These are phyloP conservation scores for Drosophila jambulina DNA, from an alignment of 1,140 invertebrate genomes.

Conservation along the genomic window DNA sequence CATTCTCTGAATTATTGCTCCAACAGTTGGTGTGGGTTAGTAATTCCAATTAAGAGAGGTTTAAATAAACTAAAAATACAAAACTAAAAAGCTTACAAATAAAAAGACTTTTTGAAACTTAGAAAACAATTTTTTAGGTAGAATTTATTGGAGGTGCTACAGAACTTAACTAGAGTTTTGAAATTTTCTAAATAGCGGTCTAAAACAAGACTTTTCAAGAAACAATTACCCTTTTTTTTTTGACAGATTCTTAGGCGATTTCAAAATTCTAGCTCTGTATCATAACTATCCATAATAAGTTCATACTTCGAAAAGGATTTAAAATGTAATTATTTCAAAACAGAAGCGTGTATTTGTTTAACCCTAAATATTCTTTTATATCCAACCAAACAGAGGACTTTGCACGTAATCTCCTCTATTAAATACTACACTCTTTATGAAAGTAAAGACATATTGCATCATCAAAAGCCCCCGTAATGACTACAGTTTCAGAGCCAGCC, in stretches of 20 bases:
- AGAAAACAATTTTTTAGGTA: not conserved
- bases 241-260: no score
- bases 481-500: not conserved
- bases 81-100: not conserved
- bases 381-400: fast-evolving
- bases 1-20: slow-evolving; percentile 19
- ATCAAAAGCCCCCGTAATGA: not conserved
- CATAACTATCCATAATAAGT: no score
- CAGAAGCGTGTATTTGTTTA: not conserved
- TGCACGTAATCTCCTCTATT: not conserved
- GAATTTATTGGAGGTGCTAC: not conserved
- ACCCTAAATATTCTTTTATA: no score
- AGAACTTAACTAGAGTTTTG: not conserved
- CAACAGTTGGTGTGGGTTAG: not conserved
- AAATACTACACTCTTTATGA: not conserved
- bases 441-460: not conserved
- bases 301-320: no score
- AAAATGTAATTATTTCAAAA: no score
- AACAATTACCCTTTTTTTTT: not conserved
- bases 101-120: not conserved
- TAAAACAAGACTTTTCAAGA: not conserved
- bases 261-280: no score
- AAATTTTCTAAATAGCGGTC: not conserved
- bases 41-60: not conserved
- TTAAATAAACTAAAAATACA: slow-evolving; percentile 2